Base-by-base conservation (phyloP, 2,113 vertebrate genomes). In the Megaceryle maxima region DNA sequence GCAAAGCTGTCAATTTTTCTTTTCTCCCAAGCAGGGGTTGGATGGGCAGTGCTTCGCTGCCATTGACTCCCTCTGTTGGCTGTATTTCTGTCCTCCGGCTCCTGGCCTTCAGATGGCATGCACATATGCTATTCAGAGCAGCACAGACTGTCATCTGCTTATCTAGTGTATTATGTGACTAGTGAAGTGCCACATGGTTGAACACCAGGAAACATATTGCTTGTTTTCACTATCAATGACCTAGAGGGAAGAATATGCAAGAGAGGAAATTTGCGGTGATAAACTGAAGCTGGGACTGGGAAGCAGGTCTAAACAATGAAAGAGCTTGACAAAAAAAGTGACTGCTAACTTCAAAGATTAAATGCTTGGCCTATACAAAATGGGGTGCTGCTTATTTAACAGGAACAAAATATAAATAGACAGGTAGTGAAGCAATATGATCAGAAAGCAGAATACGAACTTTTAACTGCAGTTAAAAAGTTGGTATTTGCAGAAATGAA, bases 181-280 rank as follows among this genome's bases (percentile, higher is more conserved):
- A 95, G 86, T 96, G 96, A 97, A 94, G 94, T 96, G 96, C 94
- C 95, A 96, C 96, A 95, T 97, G 96, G 96, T 96, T 93, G 96
- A 96, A 96, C 96, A 97, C 96, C 92, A 93, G 94, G 96, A 96
- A 97, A 96, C 95, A 97, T 94, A 97, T 96, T 97, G 96, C 94
- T 88, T 92, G 96, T 92, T 96, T 96, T 96, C 95, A 93, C 93
- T 96, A 94, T 96, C 94, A 90, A 89, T 97, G 96, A 96, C 92
- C 96, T 96, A 96, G 95, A 91, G 92, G 88, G 95, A 97, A 95
- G 96, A 97, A 88, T 95, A 97, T 96, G 96, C 48, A 33, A 93
- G 95, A 90, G 96, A 97, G 95, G 95, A 96, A 97, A 97, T 96
- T 91, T 96, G 95, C 1, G 3, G 76, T 82, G 96, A 96, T 96